A percentile compares a stretch with the other conserved stretches of the same genome.
Evolutionary conservation across 2,113 vertebrate genomes (phyloP).

Genomic region (Ploceus nigricollis): DNA sequence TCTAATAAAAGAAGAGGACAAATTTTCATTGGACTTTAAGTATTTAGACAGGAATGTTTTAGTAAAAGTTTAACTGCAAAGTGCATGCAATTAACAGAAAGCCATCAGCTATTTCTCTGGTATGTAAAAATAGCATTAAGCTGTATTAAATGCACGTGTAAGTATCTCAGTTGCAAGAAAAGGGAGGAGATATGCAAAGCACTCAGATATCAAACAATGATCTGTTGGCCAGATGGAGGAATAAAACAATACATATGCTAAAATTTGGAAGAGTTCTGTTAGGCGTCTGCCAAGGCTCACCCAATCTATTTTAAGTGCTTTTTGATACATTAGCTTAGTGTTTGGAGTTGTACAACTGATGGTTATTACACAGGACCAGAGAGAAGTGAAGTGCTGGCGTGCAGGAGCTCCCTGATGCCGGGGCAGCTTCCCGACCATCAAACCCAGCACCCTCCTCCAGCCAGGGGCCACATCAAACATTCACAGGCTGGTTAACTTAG

Average conservation of each 20-base stretch:
- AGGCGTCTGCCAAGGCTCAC: slow-evolving; percentile 68
- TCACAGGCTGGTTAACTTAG: neutral
- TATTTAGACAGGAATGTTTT: slow-evolving; percentile 45
- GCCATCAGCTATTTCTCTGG: slow-evolving; percentile 54
- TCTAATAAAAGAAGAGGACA: slow-evolving; percentile 57
- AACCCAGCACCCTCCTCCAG: neutral
- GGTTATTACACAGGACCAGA: slow-evolving; percentile 76
- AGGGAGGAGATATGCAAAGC: slow-evolving; percentile 71
- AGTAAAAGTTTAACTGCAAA: slow-evolving; percentile 57
- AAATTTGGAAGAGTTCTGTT: slow-evolving; percentile 68
- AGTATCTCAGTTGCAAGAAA: slow-evolving; percentile 68
- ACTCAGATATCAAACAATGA: slow-evolving; percentile 67
- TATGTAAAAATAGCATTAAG: slow-evolving; percentile 67
- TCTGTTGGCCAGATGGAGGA: slow-evolving; percentile 73
- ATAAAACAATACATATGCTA: slow-evolving; percentile 74
- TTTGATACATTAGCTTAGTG: slow-evolving; percentile 80
- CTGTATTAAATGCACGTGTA: slow-evolving; percentile 63
- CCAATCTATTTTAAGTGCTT: slow-evolving; percentile 77
- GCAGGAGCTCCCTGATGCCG: slow-evolving; percentile 20
- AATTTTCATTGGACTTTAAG: slow-evolving; percentile 53
- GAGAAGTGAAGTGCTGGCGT: slow-evolving; percentile 66
- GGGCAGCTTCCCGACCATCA: neutral
- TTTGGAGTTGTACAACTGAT: slow-evolving; percentile 66
- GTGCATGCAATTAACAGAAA: slow-evolving; percentile 60
- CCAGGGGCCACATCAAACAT: neutral